These are phyloP conservation scores for Carcina quercana DNA, from an alignment of 2,888 invertebrate species.

Conservation along the genomic window DNA sequence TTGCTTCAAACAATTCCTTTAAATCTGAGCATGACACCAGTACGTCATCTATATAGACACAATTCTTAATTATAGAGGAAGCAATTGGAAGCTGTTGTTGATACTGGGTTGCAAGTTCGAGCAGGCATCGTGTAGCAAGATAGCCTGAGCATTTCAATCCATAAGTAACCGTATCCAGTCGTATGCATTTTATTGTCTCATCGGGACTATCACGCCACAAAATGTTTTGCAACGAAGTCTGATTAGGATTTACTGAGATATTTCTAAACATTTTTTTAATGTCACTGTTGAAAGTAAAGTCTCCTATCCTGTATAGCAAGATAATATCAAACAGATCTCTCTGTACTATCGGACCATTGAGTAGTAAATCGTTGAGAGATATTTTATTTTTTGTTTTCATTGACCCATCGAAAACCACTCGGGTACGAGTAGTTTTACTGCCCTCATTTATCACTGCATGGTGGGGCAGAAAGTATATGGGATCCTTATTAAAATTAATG, in stretches of 20 bases:
- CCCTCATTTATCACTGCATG: constrained; percentile 11
- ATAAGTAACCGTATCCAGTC: constrained; percentile 3
- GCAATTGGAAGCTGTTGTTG: constrained; percentile 3
- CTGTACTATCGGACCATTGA: constrained; percentile 12
- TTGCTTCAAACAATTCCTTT: neutral
- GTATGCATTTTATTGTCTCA: constrained; percentile 5
- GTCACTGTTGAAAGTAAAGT: constrained; percentile 7
- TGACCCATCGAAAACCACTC: constrained; percentile 12
- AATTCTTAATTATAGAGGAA: constrained; percentile 7
- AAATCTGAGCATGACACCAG: constrained; percentile 1
- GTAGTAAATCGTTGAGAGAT: constrained; percentile 12
- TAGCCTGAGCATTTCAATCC: constrained; percentile 7
- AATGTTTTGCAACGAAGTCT: constrained; percentile 12
- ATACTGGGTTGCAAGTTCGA: constrained; percentile 8
- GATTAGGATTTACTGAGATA: constrained; percentile 6
- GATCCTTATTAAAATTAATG: constrained; percentile 1
- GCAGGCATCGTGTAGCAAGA: constrained; percentile 11
- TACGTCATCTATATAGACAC: constrained; percentile 12
- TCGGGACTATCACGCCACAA: constrained; percentile 9
- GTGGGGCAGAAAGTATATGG: constrained; percentile 13
- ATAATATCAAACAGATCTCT: constrained; percentile 14
- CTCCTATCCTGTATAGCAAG: constrained; percentile 7
- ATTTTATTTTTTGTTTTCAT: constrained; percentile 10
- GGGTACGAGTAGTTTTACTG: constrained; percentile 6
- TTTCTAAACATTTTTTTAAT: constrained; percentile 11